Evolutionary conservation across 2,797 vertebrate species (phyloP), one percentile per base, ranked within the genome.

Genomic region (Triplophysa bombifrons): DNA sequence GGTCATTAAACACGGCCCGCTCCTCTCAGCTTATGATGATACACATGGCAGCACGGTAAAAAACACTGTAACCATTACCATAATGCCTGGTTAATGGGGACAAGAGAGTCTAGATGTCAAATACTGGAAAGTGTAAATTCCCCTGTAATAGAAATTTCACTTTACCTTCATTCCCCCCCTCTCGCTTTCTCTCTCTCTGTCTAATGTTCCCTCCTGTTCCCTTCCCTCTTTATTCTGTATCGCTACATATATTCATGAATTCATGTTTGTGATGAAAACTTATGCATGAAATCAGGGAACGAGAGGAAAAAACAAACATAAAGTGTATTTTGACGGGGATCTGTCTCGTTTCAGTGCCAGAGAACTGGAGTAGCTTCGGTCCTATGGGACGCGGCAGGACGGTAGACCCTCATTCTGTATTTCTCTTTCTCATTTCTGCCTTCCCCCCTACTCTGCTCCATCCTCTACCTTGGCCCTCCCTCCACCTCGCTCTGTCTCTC

Each of bases 221-320:
- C 78, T 58, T n/a, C 34, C 72, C 72, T 50, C 76, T 86, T 82
- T 88, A 84, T 87, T 88, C 72, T 78, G 85, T 88, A 88, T 88
- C 88, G 84, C 92, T 92, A 91, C 91, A 92, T 92, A 92, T 93
- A 93, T 93, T 93, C 92, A 94, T 93, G 92, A 94, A 92, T 91
- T 90, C 89, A 87, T 93, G 90, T 93, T 94, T 93, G 92, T 91
- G 89, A 89, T 90, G 90, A 93, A 92, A 93, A 93, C 91, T 87
- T 93, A 92, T 93, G 92, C 92, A 93, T 92, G 89, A 85, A 91
- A 92, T 92, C 89, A 85, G 86, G 88, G 88, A 86, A 86, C 85
- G 88, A 73, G 44, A 25, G 76, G 76, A 84, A 82, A 86, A 92
- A 90, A 85, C 88, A 92, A 93, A 92, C 89, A 88, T 87, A 55